phyloP scores from a whole-genome alignment of 2,888 invertebrate genomes.

The Cheilosia scutellata region DNA sequence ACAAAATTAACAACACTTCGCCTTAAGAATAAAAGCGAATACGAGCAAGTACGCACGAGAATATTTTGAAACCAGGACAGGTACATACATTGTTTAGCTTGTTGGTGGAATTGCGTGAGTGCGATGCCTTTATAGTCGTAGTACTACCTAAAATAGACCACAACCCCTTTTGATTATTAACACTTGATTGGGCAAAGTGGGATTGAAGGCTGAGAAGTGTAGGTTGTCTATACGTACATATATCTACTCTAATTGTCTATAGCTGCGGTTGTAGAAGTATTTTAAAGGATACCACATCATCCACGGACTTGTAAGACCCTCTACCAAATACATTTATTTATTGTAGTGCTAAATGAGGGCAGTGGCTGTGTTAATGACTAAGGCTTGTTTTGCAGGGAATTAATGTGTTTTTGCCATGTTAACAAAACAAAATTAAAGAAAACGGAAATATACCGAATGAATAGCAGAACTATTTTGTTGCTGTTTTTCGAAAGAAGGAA shows the following conservation, averaged over 20 bases:
- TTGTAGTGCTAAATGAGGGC: slow-evolving; percentile 58
- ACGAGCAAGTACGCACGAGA: slow-evolving; percentile 46
- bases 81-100: not conserved
- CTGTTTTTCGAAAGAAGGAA: not conserved
- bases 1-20: slow-evolving; percentile 57
- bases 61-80: slow-evolving; percentile 38
- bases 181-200: slow-evolving; percentile 68
- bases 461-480: slow-evolving; percentile 13
- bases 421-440: slow-evolving; percentile 39
- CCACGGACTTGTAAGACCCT: slow-evolving; percentile 21
- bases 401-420: slow-evolving; percentile 71
- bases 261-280: slow-evolving; percentile 34
- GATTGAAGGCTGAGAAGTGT: slow-evolving; percentile 35
- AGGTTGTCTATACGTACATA: not conserved
- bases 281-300: slow-evolving; percentile 58
- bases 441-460: slow-evolving; percentile 16
- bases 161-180: slow-evolving; percentile 70
- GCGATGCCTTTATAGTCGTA: slow-evolving; percentile 39
- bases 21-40: slow-evolving; percentile 50
- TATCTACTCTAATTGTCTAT: slow-evolving; percentile 24
- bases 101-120: slow-evolving; percentile 41
- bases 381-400: slow-evolving; percentile 61
- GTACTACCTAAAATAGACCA: slow-evolving; percentile 64
- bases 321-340: slow-evolving; percentile 49
- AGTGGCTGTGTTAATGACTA: slow-evolving; percentile 56